Conservation (phyloP, 2,113 vertebrate species). For the Brachyhypopomus occidentalis region DNA sequence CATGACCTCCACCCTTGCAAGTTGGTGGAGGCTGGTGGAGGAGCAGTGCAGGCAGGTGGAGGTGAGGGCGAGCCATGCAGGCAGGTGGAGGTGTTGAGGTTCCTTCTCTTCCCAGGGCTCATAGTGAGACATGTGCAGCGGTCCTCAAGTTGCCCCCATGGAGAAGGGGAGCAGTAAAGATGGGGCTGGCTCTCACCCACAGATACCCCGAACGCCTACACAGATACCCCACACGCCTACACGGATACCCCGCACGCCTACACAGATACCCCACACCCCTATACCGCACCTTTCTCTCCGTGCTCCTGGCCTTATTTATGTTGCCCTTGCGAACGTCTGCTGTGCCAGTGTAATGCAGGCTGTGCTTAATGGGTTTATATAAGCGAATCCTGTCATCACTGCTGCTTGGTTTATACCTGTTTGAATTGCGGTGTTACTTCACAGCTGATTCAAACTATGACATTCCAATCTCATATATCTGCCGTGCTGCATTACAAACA, state of each 20-base stretch:
- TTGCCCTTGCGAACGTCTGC: not conserved
- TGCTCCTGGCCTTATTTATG: not conserved
- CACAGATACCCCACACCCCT: too few relatives aligned
- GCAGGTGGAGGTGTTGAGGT: too few relatives aligned
- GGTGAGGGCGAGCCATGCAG: too few relatives aligned
- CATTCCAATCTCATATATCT: not conserved
- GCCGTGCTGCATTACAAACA: too few relatives aligned
- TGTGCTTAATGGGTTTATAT: constrained; percentile 32
- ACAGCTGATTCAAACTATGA: constrained; percentile 16
- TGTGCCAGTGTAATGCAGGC: not conserved
- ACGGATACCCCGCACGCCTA: too few relatives aligned
- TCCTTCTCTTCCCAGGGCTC: too few relatives aligned
- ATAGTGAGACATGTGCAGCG: too few relatives aligned
- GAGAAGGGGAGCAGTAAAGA: not conserved
- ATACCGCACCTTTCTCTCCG: not conserved
- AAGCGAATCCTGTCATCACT: constrained; percentile 16
- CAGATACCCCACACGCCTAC: too few relatives aligned
- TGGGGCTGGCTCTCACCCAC: not conserved
- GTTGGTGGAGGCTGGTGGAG: constrained; percentile 27
- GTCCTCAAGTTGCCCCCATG: too few relatives aligned
- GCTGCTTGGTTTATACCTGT: constrained; percentile 26
- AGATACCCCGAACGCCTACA: too few relatives aligned
- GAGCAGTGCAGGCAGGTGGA: too few relatives aligned
- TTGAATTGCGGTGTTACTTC: constrained; percentile 1
- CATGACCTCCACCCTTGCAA: constrained; percentile 68